A percentile compares a stretch with the other conserved stretches of the same genome.
phyloP scores from a whole-genome alignment of 1,140 invertebrate species.

The Drosophila murphyi region DNA sequence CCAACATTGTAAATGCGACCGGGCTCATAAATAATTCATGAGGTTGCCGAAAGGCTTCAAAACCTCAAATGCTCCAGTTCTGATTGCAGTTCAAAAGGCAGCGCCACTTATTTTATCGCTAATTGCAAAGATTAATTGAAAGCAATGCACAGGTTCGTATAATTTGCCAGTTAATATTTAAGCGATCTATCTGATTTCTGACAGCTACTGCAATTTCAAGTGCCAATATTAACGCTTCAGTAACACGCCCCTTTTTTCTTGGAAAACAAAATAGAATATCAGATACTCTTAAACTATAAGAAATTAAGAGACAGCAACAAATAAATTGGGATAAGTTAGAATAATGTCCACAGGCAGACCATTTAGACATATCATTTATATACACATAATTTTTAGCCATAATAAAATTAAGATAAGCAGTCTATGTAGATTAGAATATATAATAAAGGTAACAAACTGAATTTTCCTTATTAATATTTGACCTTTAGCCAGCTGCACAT shows the following conservation, averaged over 20 bases:
- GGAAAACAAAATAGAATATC: too few relatives aligned
- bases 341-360: too few relatives aligned
- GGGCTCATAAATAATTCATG: conserved; percentile 74
- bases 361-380: too few relatives aligned
- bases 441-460: too few relatives aligned
- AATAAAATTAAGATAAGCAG: too few relatives aligned
- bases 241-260: background rate
- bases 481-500: too few relatives aligned
- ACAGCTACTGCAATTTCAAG: conserved; percentile 40
- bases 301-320: too few relatives aligned
- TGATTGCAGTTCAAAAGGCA: conserved; percentile 80
- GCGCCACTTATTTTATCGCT: conserved; percentile 63
- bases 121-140: conserved; percentile 72
- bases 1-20: conserved; percentile 24
- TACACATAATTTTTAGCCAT: too few relatives aligned
- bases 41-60: conserved; percentile 66
- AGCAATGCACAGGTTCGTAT: conserved; percentile 37
- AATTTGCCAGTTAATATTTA: conserved; percentile 58
- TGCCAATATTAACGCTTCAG: conserved; percentile 59
- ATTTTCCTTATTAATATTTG: too few relatives aligned
- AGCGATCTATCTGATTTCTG: conserved; percentile 61
- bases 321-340: too few relatives aligned
- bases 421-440: too few relatives aligned
- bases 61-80: conserved; percentile 44
- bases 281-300: too few relatives aligned